Evolutionary conservation across 2,888 invertebrate species (phyloP).

Genomic region (Andrena camellia): DNA sequence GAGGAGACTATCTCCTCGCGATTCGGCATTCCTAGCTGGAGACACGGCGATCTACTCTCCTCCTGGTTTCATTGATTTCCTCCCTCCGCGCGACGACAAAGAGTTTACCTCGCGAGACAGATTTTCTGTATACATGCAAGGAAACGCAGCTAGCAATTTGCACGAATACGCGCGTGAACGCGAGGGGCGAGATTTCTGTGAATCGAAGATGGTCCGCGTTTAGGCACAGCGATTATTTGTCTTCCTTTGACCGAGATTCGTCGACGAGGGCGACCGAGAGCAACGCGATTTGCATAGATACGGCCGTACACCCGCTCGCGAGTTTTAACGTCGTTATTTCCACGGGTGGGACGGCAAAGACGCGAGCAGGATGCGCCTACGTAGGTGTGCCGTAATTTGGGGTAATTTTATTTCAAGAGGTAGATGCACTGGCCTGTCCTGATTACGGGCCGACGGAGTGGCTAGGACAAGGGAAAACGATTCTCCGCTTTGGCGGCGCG

Average conservation of each 20-base stretch:
- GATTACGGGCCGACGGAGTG: slow-evolving; percentile 42
- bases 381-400: slow-evolving; percentile 35
- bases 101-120: neutral
- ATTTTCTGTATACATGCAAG: too few relatives aligned
- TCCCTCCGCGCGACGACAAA: neutral
- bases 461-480: slow-evolving; percentile 5
- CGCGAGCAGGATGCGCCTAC: slow-evolving; percentile 14
- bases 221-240: neutral
- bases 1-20: slow-evolving; percentile 14
- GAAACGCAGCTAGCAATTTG: neutral
- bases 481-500: slow-evolving; percentile 10
- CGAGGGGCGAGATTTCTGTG: neutral
- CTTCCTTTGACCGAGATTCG: slow-evolving; percentile 18
- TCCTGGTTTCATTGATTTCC: slow-evolving; percentile 21
- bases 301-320: neutral
- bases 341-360: slow-evolving; percentile 16
- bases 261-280: neutral
- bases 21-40: slow-evolving; percentile 6
- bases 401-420: slow-evolving; percentile 38
- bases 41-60: neutral
- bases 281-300: slow-evolving; percentile 21
- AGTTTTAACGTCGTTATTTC: slow-evolving; percentile 40
- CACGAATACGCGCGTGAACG: neutral
- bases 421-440: slow-evolving; percentile 33
- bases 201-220: neutral